Percentiles rank a stretch among this genome's conserved stretches.
Conservation (phyloP, 2,113 vertebrate species). For the Pogonocichla stellata region DNA sequence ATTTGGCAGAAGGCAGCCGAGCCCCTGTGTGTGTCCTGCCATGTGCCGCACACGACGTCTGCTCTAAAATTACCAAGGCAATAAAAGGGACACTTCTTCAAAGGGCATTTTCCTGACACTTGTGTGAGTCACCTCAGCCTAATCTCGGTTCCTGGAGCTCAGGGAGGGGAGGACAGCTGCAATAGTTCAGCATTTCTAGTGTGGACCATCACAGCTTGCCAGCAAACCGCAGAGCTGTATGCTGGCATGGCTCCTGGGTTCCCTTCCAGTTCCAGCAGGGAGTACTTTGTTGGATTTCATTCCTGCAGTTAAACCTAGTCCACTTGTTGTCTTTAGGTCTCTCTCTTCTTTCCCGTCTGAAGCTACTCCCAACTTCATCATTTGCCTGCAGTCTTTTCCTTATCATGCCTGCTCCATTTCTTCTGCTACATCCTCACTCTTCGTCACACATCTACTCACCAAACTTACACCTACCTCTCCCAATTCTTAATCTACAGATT, state of each 20-base stretch:
- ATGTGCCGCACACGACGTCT: background rate
- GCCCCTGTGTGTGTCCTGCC: background rate
- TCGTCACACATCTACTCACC: rapidly evolving
- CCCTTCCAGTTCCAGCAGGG: background rate
- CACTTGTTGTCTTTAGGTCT: background rate
- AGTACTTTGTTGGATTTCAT: background rate
- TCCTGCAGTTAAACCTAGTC: background rate
- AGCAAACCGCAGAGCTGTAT: background rate
- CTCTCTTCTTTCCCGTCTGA: background rate
- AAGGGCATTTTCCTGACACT: background rate
- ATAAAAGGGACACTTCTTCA: background rate
- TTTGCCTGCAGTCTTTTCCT: background rate
- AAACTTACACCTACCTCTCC: background rate
- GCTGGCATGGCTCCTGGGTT: background rate
- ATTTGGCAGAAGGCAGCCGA: background rate
- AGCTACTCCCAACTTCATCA: background rate
- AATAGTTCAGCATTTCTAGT: background rate
- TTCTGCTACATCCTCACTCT: background rate
- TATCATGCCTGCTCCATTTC: background rate
- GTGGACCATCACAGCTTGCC: rapidly evolving
- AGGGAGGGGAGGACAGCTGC: background rate
- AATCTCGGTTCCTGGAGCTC: background rate
- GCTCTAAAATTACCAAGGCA: background rate
- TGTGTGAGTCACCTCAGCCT: background rate
- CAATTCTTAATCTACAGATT: background rate